Percentiles rank a stretch among this genome's conserved stretches.
phyloP scores from a whole-genome alignment of 1,140 invertebrate genomes.

The Prorops nasuta region DNA sequence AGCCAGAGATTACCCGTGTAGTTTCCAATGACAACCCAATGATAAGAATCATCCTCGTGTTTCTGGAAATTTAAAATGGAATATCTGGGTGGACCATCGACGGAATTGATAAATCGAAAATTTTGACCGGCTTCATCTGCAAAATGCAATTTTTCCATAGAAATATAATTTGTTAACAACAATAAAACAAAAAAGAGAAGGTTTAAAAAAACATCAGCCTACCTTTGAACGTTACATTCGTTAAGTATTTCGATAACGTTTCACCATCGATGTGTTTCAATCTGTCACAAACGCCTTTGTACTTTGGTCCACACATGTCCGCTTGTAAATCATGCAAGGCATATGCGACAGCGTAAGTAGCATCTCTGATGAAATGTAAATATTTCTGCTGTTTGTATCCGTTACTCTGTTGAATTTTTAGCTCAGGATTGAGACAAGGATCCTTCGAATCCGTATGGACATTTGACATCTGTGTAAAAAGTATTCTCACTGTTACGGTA shows the following conservation, averaged over 20 bases:
- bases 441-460: too few species aligned
- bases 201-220: too few species aligned
- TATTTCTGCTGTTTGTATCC: slow-evolving; percentile 54
- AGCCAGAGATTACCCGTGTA: slow-evolving; percentile 51
- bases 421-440: not conserved
- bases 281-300: slow-evolving; percentile 48
- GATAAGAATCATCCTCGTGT: slow-evolving; percentile 32
- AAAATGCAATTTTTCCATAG: too few species aligned
- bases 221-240: slow-evolving; percentile 61
- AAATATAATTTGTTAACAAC: too few species aligned
- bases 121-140: slow-evolving; percentile 53
- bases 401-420: slow-evolving; percentile 20
- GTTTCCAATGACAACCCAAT: slow-evolving; percentile 57
- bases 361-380: slow-evolving; percentile 61
- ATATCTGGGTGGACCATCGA: slow-evolving; percentile 59
- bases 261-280: slow-evolving; percentile 53
- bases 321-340: slow-evolving; percentile 56
- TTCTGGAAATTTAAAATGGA: slow-evolving; percentile 60
- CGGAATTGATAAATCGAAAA: slow-evolving; percentile 51
- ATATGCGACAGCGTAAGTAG: slow-evolving; percentile 59
- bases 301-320: slow-evolving; percentile 41
- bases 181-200: too few species aligned
- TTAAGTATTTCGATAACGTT: slow-evolving; percentile 48
- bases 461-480: too few species aligned
- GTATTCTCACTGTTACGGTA: too few species aligned